Conservation (phyloP, 2,113 vertebrate genomes). For the Platichthys flesus region DNA sequence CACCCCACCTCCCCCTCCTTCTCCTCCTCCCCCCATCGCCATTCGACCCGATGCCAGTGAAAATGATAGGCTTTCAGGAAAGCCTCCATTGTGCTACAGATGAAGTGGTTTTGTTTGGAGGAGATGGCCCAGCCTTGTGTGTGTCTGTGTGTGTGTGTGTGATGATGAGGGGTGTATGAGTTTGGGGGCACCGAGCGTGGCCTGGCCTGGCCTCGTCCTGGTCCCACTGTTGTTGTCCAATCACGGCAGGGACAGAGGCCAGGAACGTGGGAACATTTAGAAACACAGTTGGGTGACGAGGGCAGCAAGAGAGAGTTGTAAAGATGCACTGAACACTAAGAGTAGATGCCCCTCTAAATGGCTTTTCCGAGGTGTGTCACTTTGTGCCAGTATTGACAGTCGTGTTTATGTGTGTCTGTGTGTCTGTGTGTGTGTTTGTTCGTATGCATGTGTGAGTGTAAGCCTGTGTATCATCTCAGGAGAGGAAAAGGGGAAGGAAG, state of each 20-base stretch:
- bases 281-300: slow-evolving; percentile 85
- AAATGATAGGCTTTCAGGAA: slow-evolving; percentile 99
- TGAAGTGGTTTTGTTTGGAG: slow-evolving; percentile 98
- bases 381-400: slow-evolving; percentile 96
- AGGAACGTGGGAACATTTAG: slow-evolving; percentile 80
- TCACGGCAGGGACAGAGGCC: slow-evolving; percentile 70
- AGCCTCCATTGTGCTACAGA: slow-evolving; percentile 96
- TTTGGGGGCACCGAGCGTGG: not conserved
- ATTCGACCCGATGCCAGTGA: slow-evolving; percentile 87
- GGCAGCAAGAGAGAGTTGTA: slow-evolving; percentile 49
- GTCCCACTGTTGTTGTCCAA: slow-evolving; percentile 68
- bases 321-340: slow-evolving; percentile 65
- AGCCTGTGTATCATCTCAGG: slow-evolving; percentile 51
- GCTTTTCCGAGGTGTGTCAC: slow-evolving; percentile 95
- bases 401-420: slow-evolving; percentile 46
- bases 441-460: slow-evolving; percentile 6
- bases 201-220: slow-evolving; percentile 67
- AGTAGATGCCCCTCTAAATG: slow-evolving; percentile 95
- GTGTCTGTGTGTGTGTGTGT: slow-evolving; percentile 24
- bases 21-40: slow-evolving; percentile 26
- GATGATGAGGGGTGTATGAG: slow-evolving; percentile 20
- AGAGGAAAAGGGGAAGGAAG: slow-evolving; percentile 30
- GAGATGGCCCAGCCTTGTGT: slow-evolving; percentile 84
- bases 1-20: slow-evolving; percentile 1
- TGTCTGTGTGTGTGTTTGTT: slow-evolving; percentile 18